phyloP scores from a whole-genome alignment of 2,113 vertebrate genomes.

The Aegotheles bennettii region DNA sequence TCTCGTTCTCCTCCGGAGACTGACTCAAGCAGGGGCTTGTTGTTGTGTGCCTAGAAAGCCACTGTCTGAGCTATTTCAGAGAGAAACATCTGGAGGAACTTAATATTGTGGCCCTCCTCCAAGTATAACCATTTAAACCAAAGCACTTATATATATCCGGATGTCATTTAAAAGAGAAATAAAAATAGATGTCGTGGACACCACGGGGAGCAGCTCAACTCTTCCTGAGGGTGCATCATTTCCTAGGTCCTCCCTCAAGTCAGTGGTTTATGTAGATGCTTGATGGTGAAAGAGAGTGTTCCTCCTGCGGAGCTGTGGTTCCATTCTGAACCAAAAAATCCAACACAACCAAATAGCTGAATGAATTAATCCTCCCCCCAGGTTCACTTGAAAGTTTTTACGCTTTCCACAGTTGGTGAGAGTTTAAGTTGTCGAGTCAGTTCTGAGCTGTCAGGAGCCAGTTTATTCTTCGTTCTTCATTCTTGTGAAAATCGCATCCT shows the following conservation, averaged over 20 bases:
- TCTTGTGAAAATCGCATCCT: not conserved
- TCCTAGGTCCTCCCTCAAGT: too few species aligned
- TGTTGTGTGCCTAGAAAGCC: not conserved
- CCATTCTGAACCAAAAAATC: not conserved
- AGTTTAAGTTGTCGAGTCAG: not conserved
- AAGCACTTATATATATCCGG: not conserved
- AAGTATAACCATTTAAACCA: not conserved
- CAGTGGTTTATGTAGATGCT: not conserved
- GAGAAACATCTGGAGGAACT: not conserved
- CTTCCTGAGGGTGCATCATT: not conserved
- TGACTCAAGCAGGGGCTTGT: not conserved
- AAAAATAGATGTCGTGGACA: not conserved
- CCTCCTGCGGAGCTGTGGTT: not conserved
- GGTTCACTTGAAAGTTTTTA: not conserved
- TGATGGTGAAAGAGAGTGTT: rapidly evolving
- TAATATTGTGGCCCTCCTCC: not conserved
- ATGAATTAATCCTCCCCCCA: not conserved
- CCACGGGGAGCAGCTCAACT: not conserved
- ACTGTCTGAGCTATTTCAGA: not conserved
- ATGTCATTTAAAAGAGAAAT: not conserved
- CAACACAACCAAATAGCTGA: not conserved
- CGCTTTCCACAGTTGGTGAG: not conserved
- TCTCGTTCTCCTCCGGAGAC: not conserved
- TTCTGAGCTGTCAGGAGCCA: not conserved
- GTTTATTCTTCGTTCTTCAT: not conserved